Percentiles rank a stretch among this genome's conserved stretches.
Evolutionary conservation across 2,888 invertebrate genomes (phyloP).

Genomic region (Molanna angustata): DNA sequence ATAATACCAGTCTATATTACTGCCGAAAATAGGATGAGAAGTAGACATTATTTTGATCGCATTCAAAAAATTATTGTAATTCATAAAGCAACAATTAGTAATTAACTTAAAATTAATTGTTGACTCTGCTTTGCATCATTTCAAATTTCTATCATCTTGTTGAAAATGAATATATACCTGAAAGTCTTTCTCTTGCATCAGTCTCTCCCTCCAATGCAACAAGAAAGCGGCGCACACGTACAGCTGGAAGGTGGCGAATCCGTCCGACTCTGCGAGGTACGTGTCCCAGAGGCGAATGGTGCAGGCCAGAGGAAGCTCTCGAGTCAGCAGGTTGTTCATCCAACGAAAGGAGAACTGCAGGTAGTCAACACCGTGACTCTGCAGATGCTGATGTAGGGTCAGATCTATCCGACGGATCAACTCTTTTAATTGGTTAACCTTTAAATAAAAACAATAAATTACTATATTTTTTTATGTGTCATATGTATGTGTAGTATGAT

Average conservation of each 20-base stretch:
- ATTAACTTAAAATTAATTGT: no score
- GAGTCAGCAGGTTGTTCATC: constrained; percentile 98
- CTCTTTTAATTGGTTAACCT: constrained; percentile 89
- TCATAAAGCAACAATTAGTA: no score
- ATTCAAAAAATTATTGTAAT: no score
- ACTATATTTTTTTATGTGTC: background rate
- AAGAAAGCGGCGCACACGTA: constrained; percentile 99
- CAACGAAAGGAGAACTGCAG: constrained; percentile 99
- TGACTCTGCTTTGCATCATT: no score
- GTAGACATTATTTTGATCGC: no score
- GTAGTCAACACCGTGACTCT: constrained; percentile 93
- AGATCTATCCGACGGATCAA: constrained; percentile 93
- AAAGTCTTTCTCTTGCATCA: constrained; percentile 91
- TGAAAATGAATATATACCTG: no score
- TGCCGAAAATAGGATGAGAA: no score
- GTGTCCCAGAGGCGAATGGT: constrained; percentile 99
- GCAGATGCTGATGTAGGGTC: constrained; percentile 87
- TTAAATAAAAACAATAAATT: constrained; percentile 30
- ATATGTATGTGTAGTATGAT: no score
- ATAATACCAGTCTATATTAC: no score
- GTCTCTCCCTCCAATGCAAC: constrained; percentile 85
- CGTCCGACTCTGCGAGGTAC: constrained; percentile 93
- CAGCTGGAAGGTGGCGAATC: constrained; percentile 95
- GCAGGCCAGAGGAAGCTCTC: constrained; percentile 95
- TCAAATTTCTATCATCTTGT: no score